Evolutionary conservation across 2,888 invertebrate species (phyloP).

Genomic region (Tineola bisselliella): DNA sequence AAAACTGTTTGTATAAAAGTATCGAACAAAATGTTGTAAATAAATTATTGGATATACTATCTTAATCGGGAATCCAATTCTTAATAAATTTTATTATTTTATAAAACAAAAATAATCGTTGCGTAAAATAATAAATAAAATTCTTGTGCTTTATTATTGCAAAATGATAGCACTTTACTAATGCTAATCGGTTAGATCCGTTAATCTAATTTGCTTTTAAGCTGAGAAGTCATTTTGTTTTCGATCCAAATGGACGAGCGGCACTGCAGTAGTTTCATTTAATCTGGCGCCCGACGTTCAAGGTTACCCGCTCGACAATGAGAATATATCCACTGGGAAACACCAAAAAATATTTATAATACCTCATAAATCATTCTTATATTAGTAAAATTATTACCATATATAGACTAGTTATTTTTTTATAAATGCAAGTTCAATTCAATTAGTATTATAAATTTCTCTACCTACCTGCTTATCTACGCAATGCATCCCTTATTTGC

Average conservation of each 20-base stretch:
- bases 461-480: no score
- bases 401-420: no score
- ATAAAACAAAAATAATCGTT: no score
- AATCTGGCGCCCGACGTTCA: constrained; percentile 4
- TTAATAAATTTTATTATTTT: no score
- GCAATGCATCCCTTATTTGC: background rate
- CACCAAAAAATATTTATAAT: background rate
- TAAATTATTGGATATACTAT: no score
- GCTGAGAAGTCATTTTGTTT: constrained; percentile 3
- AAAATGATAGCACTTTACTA: background rate
- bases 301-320: background rate
- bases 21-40: no score
- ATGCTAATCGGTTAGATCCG: background rate
- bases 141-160: no score
- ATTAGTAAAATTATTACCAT: background rate
- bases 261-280: constrained; percentile 4
- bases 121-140: no score
- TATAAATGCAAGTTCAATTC: no score
- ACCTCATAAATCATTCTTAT: background rate
- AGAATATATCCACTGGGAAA: background rate
- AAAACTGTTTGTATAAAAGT: no score
- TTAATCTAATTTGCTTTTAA: constrained; percentile 1
- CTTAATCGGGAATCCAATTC: no score
- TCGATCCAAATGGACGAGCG: background rate
- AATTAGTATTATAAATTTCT: no score